These are phyloP conservation scores for Palloptera scutellata DNA, from an alignment of 2,888 invertebrate species.

Conservation along the genomic window DNA sequence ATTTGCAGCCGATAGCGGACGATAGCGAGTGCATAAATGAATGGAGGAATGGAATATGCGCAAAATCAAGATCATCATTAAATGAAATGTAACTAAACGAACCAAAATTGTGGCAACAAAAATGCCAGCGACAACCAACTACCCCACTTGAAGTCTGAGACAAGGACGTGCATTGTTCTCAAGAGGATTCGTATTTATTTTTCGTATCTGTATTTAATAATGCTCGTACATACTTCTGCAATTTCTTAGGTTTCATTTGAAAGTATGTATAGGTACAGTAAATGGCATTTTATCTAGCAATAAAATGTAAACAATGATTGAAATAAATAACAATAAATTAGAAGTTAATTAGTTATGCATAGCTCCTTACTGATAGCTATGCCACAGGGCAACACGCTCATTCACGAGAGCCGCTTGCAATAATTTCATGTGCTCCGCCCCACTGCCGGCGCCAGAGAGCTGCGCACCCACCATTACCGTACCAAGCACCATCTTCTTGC, in stretches of 20 bases:
- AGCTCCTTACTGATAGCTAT: slow-evolving; percentile 55
- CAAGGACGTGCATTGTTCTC: background rate
- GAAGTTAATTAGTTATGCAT: background rate
- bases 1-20: background rate
- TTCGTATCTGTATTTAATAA: background rate
- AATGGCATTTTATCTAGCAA: background rate
- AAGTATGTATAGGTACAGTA: too few species aligned
- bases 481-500: slow-evolving; percentile 61
- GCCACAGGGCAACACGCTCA: slow-evolving; percentile 60
- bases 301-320: background rate
- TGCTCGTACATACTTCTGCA: background rate
- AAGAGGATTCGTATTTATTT: background rate
- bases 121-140: background rate
- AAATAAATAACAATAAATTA: slow-evolving; percentile 1
- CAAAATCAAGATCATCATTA: background rate
- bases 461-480: slow-evolving; percentile 53
- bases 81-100: too few species aligned
- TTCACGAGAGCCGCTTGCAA: slow-evolving; percentile 50
- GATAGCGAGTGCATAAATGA: background rate
- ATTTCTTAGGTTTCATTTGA: too few species aligned
- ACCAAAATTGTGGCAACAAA: too few species aligned
- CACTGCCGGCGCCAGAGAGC: slow-evolving; percentile 41
- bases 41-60: background rate
- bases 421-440: slow-evolving; percentile 55
- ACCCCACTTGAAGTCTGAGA: background rate